Base-by-base conservation (phyloP, 2,888 invertebrate species). In the Dermolepida albohirtum region DNA sequence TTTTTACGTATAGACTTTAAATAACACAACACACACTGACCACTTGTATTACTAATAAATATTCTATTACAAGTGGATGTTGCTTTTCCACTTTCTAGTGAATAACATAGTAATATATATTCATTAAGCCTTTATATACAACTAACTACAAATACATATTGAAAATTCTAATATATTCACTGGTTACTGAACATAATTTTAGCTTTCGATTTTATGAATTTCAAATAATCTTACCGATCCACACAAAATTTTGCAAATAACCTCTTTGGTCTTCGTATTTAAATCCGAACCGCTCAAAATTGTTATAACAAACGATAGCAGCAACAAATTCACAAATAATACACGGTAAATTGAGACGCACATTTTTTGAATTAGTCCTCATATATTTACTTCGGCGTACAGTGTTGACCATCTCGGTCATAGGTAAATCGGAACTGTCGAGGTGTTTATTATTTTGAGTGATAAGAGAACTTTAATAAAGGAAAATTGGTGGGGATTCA, bases 361-460 rank as follows among this genome's bases (percentile, higher is more conserved):
- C 34, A 34, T 34, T 34, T 29, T 44, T 43, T 44, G 44, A 55
- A 14, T 8, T 41, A 40, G 41, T 47, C 11, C 47, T 39, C 16
- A 62, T 47, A 12, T 27, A 16, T 44, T 14, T 16, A 39, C 34
- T 62, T 62, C 17, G 16, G 16, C 34, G 47, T 47, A 14, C 29
- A 29, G 29, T 16, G 17, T n/a, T 47, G 47, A 62, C 59, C 59
- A 62, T 62, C 34, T 49, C 59, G 59, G 10, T 10, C 47, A 34
- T 39, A 62, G 59, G 59, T 62, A 62, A 47, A 47, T 62, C 59
- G 59, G 47, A 49, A 62, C 59, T 62, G 34, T 49, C 16, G 47
- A 62, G 39, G 49, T 34, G 49, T 47, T 47, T 62, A 34, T 62
- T 62, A 47, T 62, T 62, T 62, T 47, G 47, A 49, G 34, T 62